Conservation (phyloP, 2,113 vertebrate species). For the Petaurus breviceps region DNA sequence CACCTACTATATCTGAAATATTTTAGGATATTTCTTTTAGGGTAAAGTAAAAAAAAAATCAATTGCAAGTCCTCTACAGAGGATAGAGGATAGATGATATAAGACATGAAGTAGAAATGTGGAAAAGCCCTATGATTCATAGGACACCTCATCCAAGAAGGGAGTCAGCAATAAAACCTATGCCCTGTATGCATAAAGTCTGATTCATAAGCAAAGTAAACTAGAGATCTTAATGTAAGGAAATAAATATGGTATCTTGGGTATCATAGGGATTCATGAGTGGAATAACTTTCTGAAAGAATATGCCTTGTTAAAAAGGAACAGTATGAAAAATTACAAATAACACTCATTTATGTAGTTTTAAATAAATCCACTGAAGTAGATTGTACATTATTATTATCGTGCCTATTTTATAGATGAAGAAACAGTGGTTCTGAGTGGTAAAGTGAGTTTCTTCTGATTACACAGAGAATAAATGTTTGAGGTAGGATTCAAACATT, state of each 20-base stretch:
- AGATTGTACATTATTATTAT: no score
- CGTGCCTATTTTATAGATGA: neutral
- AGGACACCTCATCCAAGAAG: neutral
- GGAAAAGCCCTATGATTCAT: neutral
- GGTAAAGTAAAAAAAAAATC: neutral
- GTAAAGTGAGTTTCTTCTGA: neutral
- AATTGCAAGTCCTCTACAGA: neutral
- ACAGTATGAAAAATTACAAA: neutral
- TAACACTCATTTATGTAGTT: neutral
- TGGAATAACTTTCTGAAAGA: neutral
- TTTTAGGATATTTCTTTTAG: neutral
- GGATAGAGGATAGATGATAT: neutral
- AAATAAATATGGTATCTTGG: neutral
- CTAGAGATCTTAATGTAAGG: neutral
- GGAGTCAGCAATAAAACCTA: neutral
- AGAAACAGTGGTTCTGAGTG: neutral
- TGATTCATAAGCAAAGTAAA: neutral
- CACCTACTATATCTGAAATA: neutral
- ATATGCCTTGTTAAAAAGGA: neutral
- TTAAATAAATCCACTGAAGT: neutral
- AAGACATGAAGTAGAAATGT: neutral
- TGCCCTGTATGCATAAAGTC: neutral
- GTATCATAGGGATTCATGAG: neutral
- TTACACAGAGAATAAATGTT: neutral
- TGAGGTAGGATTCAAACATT: neutral